phyloP scores from a whole-genome alignment of 1,140 invertebrate species.

The Stegodyphus dumicola region DNA sequence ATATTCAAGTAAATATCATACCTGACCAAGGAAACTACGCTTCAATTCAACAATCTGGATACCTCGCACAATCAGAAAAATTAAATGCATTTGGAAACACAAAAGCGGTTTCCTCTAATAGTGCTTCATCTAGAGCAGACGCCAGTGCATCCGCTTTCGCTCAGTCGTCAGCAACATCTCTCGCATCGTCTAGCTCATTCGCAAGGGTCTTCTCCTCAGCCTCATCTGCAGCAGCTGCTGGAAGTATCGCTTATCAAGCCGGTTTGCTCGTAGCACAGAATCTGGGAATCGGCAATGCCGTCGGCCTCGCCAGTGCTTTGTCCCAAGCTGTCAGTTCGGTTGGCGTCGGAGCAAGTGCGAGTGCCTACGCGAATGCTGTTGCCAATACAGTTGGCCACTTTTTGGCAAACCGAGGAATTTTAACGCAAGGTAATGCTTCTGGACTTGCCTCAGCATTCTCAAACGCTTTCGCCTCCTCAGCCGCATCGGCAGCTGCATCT shows the following conservation, averaged over 20 bases:
- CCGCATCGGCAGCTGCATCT: not conserved
- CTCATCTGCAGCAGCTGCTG: not conserved
- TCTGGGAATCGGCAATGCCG: not conserved
- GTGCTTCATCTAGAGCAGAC: not conserved
- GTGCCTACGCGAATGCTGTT: not conserved
- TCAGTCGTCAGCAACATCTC: not conserved
- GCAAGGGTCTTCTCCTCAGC: constrained; percentile 16
- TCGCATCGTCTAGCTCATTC: constrained; percentile 1
- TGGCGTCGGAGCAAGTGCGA: not conserved
- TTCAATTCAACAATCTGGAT: not conserved
- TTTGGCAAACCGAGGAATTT: not conserved
- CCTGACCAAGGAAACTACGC: not conserved
- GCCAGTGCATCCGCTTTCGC: not conserved
- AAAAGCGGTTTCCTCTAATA: not conserved
- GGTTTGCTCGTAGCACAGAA: not conserved
- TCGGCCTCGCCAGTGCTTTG: not conserved
- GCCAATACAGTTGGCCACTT: no score
- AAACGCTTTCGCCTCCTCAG: not conserved
- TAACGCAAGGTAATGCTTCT: no score
- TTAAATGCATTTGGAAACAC: not conserved
- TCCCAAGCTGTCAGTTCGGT: not conserved
- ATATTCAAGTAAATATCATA: not conserved
- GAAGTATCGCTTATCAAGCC: not conserved
- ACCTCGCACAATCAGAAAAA: not conserved
- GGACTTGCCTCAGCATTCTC: not conserved